Percentiles rank a stretch among this genome's conserved stretches.
phyloP scores from a whole-genome alignment of 2,888 invertebrate genomes.

The Cerastis leucographa region DNA sequence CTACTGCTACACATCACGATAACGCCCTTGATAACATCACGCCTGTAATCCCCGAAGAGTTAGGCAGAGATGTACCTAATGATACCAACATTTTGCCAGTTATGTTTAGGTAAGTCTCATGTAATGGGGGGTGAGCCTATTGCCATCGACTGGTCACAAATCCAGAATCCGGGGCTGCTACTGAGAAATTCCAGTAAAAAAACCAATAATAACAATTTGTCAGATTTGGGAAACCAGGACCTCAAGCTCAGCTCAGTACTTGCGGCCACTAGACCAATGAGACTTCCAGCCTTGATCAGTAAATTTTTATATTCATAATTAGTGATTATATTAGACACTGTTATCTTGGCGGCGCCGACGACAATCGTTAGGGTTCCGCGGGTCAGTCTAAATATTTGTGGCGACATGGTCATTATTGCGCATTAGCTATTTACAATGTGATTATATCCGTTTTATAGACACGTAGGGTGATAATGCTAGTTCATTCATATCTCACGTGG shows the following conservation, averaged over 20 bases:
- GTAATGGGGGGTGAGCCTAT: too few species aligned
- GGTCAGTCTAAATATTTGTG: conserved; percentile 51
- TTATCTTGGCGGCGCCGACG: conserved; percentile 28
- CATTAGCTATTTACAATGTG: conserved; percentile 15
- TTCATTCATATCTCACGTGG: not conserved
- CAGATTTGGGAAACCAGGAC: too few species aligned
- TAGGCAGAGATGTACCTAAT: too few species aligned
- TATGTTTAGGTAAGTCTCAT: too few species aligned
- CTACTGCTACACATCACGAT: not conserved
- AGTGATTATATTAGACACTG: conserved; percentile 8
- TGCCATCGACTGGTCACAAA: too few species aligned
- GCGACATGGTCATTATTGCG: conserved; percentile 33
- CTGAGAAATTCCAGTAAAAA: too few species aligned
- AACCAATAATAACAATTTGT: too few species aligned
- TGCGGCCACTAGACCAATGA: too few species aligned
- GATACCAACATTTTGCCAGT: too few species aligned
- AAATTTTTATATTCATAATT: conserved; percentile 30
- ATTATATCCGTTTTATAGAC: conserved; percentile 34
- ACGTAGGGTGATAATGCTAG: not conserved
- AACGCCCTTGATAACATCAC: not conserved
- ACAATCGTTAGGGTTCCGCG: conserved; percentile 46
- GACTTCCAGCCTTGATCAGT: not conserved
- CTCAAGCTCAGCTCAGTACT: too few species aligned
- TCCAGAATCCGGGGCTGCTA: too few species aligned
- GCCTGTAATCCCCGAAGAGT: too few species aligned